These are phyloP conservation scores for Oscheius onirici DNA, from an alignment of 2,888 invertebrate species.

Conservation along the genomic window DNA sequence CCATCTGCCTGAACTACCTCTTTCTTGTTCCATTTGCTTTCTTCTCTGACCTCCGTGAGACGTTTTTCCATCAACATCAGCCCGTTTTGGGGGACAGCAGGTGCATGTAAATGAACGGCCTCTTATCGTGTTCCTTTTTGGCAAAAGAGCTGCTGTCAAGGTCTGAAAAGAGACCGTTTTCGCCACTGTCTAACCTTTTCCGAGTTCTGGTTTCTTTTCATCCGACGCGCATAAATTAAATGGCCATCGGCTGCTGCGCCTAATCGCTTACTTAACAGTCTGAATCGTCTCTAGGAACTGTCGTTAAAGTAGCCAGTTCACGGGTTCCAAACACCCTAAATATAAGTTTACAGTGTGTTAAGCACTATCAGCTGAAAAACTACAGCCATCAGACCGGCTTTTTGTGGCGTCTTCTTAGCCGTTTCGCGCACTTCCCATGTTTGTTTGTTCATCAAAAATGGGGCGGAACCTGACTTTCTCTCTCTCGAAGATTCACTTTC, in stretches of 20 bases:
- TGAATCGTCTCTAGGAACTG: conserved; percentile 9
- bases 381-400: conserved; percentile 21
- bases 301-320: background rate
- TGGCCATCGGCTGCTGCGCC: background rate
- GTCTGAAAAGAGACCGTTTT: background rate
- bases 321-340: too few species aligned
- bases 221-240: conserved; percentile 24
- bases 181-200: background rate
- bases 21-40: conserved; percentile 11
- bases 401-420: conserved; percentile 26
- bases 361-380: conserved; percentile 18
- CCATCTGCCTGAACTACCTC: background rate
- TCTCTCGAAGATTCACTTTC: conserved; percentile 24
- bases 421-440: conserved; percentile 33
- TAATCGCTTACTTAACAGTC: conserved; percentile 29
- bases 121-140: conserved; percentile 9
- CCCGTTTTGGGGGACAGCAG: conserved; percentile 8
- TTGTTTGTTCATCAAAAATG: conserved; percentile 32
- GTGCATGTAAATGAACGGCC: conserved; percentile 26
- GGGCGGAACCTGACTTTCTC: conserved; percentile 17
- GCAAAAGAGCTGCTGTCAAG: background rate
- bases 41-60: conserved; percentile 16
- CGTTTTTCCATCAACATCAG: conserved; percentile 6
- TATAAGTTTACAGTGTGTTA: too few species aligned
- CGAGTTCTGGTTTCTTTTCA: conserved; percentile 4